These are phyloP conservation scores for Bergia puertoricense DNA, from an alignment of 92 coral and sea anemone species.

Conservation along the genomic window DNA sequence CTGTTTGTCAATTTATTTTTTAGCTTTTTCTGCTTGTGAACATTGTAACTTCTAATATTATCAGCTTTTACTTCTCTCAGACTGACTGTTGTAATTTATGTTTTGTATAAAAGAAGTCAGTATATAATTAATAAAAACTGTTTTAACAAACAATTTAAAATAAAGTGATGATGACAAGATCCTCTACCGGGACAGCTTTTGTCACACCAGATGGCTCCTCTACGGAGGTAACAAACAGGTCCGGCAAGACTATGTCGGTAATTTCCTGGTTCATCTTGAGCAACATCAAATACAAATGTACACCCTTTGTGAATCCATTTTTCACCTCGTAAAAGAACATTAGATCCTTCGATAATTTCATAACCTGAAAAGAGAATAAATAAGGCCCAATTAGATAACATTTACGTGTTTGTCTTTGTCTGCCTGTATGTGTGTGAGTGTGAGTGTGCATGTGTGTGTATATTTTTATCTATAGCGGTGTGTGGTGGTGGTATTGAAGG, in stretches of 20 bases:
- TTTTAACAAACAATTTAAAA: too few relatives aligned
- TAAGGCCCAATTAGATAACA: background rate
- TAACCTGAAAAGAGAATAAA: background rate
- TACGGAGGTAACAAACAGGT: background rate
- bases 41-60: too few relatives aligned
- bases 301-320: conserved; percentile 3
- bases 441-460: too few relatives aligned
- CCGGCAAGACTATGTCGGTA: background rate
- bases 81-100: too few relatives aligned
- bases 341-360: background rate
- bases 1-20: too few relatives aligned
- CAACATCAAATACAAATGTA: conserved; percentile 3
- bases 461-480: too few relatives aligned
- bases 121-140: too few relatives aligned
- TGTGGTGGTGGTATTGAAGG: too few relatives aligned
- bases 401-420: background rate
- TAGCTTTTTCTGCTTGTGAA: too few relatives aligned
- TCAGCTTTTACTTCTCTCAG: too few relatives aligned
- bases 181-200: background rate
- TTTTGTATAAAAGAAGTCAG: too few relatives aligned
- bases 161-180: background rate
- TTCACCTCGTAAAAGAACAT: background rate
- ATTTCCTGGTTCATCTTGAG: background rate
- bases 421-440: too few relatives aligned
- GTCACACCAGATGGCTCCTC: background rate